Conservation (phyloP, 2,797 vertebrate species). For the Mareca penelope region DNA sequence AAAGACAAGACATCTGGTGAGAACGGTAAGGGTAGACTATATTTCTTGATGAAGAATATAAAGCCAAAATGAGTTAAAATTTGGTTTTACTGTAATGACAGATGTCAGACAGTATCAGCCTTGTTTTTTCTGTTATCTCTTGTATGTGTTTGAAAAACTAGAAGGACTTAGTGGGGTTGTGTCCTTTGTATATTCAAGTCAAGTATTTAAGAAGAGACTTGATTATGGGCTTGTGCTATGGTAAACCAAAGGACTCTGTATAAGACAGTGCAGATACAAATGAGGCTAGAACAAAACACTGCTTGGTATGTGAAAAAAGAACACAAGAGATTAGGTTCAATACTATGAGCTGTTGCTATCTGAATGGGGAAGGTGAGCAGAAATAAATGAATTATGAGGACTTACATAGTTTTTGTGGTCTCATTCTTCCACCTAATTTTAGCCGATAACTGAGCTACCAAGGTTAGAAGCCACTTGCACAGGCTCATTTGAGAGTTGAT, state of each 20-base stretch:
- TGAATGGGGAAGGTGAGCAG: not conserved
- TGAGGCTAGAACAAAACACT: not conserved
- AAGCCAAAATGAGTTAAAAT: not conserved
- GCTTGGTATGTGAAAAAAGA: not conserved
- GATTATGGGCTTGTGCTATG: not conserved
- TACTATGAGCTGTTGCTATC: not conserved
- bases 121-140: not conserved
- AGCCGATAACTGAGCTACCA: not conserved
- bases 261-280: not conserved
- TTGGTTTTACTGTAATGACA: not conserved
- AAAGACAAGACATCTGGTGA: constrained; percentile 91
- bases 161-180: not conserved
- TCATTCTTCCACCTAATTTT: not conserved
- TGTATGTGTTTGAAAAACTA: not conserved
- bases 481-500: not conserved
- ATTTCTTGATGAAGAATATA: not conserved
- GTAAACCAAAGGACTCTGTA: not conserved
- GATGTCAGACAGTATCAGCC: not conserved
- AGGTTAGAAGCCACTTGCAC: not conserved
- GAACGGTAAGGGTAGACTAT: constrained; percentile 84
- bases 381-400: not conserved
- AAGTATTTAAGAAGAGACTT: not conserved
- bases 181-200: not conserved
- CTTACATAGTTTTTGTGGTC: not conserved
- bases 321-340: not conserved